A percentile compares a stretch with the other conserved stretches of the same genome.
Evolutionary conservation across 2,113 vertebrate genomes (phyloP).

Genomic region (Plecotus auritus): DNA sequence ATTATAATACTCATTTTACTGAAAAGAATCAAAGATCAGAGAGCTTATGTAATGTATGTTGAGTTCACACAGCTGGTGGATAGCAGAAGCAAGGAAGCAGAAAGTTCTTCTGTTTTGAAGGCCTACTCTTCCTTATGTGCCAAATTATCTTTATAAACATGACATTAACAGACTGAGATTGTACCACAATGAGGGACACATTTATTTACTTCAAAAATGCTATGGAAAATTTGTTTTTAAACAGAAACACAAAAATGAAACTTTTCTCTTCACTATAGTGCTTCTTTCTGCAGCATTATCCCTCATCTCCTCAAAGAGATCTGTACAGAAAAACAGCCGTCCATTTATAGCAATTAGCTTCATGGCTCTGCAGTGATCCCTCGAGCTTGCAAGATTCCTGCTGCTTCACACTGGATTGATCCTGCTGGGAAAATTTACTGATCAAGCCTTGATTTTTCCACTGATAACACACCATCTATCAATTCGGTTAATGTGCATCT

Average conservation of each 20-base stretch:
- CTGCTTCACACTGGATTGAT: neutral
- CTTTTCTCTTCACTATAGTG: neutral
- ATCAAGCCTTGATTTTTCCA: constrained; percentile 14
- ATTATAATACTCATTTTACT: neutral
- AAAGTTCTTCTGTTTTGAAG: neutral
- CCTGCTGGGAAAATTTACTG: constrained; percentile 53
- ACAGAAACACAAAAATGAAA: neutral
- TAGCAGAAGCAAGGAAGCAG: neutral
- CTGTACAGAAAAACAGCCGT: constrained; percentile 9
- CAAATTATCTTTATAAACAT: neutral
- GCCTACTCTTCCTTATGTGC: neutral
- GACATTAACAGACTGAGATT: neutral
- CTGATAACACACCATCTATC: constrained; percentile 38
- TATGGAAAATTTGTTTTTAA: neutral
- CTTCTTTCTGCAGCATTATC: neutral
- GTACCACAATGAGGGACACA: neutral
- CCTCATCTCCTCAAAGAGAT: neutral
- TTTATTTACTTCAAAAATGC: constrained; percentile 5
- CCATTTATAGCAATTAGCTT: neutral
- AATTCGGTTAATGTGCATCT: constrained; percentile 30
- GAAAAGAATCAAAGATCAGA: neutral
- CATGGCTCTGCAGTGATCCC: neutral
- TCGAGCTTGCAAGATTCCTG: neutral
- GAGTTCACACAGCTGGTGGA: neutral
- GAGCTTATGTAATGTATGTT: neutral